These are phyloP conservation scores for Proterorhinus semilunaris DNA, from an alignment of 2,113 vertebrate species.

Conservation along the genomic window DNA sequence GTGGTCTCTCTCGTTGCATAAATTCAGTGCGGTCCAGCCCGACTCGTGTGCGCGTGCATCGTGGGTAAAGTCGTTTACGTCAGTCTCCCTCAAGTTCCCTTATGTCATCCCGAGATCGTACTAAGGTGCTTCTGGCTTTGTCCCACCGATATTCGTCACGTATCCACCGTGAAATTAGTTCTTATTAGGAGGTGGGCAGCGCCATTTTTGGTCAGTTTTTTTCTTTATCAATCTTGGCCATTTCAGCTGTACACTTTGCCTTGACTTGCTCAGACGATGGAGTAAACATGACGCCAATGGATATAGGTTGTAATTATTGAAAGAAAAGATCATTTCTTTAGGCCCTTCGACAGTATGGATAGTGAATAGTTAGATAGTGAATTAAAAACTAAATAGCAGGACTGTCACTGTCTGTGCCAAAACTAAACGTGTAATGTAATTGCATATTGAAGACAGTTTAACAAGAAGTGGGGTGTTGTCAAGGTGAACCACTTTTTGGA, in stretches of 20 bases:
- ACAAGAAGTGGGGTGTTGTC: constrained; percentile 13
- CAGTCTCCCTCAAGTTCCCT: constrained; percentile 7
- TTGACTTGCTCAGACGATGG: constrained; percentile 18
- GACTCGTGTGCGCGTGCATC: constrained; percentile 36
- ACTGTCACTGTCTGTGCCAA: not conserved
- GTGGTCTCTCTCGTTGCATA: constrained; percentile 21
- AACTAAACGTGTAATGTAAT: constrained; percentile 36
- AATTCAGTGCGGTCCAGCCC: constrained; percentile 11
- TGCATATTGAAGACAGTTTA: constrained; percentile 57
- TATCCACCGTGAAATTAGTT: constrained; percentile 17
- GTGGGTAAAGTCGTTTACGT: constrained; percentile 27
- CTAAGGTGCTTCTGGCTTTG: constrained; percentile 50
- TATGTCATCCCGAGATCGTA: constrained; percentile 11
- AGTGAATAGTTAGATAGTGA: too few relatives aligned
- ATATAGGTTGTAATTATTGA: constrained; percentile 28
- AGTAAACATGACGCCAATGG: constrained; percentile 25
- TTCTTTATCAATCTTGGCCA: not conserved
- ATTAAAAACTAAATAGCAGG: too few relatives aligned
- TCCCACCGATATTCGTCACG: constrained; percentile 4
- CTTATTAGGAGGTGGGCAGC: constrained; percentile 17
- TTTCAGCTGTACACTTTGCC: constrained; percentile 49
- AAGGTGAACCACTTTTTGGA: not conserved
- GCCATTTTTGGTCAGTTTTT: constrained; percentile 3
- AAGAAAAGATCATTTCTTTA: not conserved
- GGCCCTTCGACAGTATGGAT: constrained; percentile 23